Percentiles rank a stretch among this genome's conserved stretches.
Evolutionary conservation across 2,888 invertebrate species (phyloP).

Genomic region (Nymphalis urticae): DNA sequence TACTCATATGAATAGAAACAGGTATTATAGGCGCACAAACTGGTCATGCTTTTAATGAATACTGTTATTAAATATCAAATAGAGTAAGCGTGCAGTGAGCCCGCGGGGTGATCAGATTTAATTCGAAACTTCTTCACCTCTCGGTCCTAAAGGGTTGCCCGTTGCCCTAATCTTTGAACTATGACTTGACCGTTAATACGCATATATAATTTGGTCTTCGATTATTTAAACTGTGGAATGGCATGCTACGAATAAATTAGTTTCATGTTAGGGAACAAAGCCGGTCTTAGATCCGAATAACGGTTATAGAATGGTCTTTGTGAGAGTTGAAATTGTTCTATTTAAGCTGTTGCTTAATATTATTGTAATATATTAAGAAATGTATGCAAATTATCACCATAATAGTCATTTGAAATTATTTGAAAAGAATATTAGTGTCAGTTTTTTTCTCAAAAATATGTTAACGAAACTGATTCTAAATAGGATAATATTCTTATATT

Average conservation of each 20-base stretch:
- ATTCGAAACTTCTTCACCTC: constrained; percentile 73
- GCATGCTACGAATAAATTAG: constrained; percentile 79
- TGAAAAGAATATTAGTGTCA: too few species aligned
- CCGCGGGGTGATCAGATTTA: constrained; percentile 63
- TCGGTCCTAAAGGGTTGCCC: constrained; percentile 72
- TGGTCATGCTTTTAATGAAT: constrained; percentile 51
- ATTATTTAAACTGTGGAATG: constrained; percentile 76
- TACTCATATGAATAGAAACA: constrained; percentile 24
- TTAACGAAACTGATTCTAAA: too few species aligned
- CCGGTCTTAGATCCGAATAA: constrained; percentile 75
- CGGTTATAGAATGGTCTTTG: constrained; percentile 65
- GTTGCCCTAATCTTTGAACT: constrained; percentile 82
- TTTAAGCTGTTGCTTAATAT: too few species aligned
- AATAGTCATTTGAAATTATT: too few species aligned
- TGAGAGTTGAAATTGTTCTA: constrained; percentile 1
- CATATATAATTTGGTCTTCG: constrained; percentile 81
- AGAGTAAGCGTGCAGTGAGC: constrained; percentile 65
- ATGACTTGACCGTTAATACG: constrained; percentile 82
- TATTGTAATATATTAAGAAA: too few species aligned
- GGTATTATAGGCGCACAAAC: constrained; percentile 39
- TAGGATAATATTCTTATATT: too few species aligned
- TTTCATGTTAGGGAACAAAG: constrained; percentile 80
- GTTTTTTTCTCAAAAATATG: too few species aligned
- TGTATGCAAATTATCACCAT: too few species aligned
- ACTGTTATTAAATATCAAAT: constrained; percentile 59